Evolutionary conservation across 2,797 vertebrate genomes (phyloP).

Genomic region (Picus viridis): DNA sequence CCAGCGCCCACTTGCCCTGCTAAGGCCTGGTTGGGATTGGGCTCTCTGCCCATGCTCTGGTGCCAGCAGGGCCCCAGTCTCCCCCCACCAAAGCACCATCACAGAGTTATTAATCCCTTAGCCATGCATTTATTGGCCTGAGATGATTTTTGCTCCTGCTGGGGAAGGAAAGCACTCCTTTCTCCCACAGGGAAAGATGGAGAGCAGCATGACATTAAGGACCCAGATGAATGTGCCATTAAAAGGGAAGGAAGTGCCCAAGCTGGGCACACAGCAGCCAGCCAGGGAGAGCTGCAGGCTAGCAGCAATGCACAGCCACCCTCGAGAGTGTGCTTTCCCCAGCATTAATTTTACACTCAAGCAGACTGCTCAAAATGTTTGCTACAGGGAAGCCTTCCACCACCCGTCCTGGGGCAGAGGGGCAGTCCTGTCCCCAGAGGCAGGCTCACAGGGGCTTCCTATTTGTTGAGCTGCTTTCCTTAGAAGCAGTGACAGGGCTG

Average conservation of each 20-base stretch:
- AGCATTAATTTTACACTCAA: background rate
- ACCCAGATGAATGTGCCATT: background rate
- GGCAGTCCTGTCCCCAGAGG: rapidly evolving
- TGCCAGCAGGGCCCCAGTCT: background rate
- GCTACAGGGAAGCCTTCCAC: background rate
- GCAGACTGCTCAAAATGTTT: background rate
- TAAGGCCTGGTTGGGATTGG: rapidly evolving
- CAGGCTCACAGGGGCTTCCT: background rate
- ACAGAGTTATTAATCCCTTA: background rate
- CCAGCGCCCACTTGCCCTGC: background rate
- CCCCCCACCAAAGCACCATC: background rate
- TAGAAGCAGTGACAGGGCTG: background rate
- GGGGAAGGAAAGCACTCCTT: background rate
- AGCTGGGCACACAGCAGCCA: rapidly evolving
- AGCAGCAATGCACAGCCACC: background rate
- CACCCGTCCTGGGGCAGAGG: rapidly evolving
- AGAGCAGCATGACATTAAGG: background rate
- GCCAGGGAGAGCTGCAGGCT: background rate
- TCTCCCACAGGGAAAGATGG: background rate
- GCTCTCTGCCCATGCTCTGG: background rate
- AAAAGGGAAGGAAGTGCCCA: rapidly evolving
- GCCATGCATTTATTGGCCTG: background rate
- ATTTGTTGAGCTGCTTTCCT: background rate
- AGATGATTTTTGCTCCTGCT: background rate
- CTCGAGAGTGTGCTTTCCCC: background rate